Evolutionary conservation across 1,140 invertebrate genomes (phyloP).

Genomic region (Camponotus pennsylvanicus): DNA sequence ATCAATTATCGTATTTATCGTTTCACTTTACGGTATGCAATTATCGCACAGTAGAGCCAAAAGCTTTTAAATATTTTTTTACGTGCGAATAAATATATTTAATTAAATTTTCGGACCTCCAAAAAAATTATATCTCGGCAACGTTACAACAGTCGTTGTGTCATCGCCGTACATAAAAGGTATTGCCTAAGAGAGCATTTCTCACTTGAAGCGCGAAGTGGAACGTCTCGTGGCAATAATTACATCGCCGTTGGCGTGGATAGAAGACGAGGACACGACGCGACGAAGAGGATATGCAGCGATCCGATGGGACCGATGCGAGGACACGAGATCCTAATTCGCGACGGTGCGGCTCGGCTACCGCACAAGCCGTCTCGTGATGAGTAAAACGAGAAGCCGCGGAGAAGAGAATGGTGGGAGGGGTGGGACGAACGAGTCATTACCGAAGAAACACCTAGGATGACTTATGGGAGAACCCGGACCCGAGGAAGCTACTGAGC

Average conservation of each 20-base stretch:
- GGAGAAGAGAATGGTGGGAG: constrained; percentile 55
- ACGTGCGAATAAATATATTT: no score
- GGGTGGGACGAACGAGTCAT: constrained; percentile 70
- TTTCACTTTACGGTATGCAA: background rate
- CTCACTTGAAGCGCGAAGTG: constrained; percentile 47
- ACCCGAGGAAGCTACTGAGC: constrained; percentile 32
- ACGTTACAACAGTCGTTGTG: constrained; percentile 28
- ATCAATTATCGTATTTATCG: constrained; percentile 9
- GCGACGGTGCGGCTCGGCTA: constrained; percentile 64
- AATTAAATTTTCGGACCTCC: constrained; percentile 3
- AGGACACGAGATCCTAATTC: constrained; percentile 61
- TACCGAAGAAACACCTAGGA: constrained; percentile 80
- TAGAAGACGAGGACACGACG: constrained; percentile 14
- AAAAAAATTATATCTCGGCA: constrained; percentile 7
- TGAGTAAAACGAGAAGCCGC: constrained; percentile 81
- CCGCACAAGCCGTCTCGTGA: constrained; percentile 45
- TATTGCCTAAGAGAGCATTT: constrained; percentile 41
- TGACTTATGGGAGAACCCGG: constrained; percentile 77
- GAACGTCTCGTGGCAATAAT: constrained; percentile 49
- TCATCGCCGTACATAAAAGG: constrained; percentile 37
- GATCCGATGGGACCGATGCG: constrained; percentile 7
- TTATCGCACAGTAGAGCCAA: background rate
- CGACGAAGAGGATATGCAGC: constrained; percentile 30
- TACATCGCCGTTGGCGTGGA: constrained; percentile 34
- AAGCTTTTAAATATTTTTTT: background rate